Evolutionary conservation across 2,797 vertebrate genomes (phyloP).

Genomic region (Eurystomus glaucurus): DNA sequence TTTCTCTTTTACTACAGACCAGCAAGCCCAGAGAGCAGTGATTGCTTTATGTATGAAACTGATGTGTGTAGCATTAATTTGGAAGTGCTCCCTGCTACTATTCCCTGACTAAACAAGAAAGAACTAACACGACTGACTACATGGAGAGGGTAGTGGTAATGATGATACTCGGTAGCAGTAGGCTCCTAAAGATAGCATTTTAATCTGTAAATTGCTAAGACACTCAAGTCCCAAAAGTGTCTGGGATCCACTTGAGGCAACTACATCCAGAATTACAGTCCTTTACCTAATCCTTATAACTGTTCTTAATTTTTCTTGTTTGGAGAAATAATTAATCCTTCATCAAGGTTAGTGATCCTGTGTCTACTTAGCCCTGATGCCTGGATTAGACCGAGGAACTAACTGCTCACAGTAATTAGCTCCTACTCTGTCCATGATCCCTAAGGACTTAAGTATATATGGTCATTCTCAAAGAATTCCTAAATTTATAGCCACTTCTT

Average conservation of each 20-base stretch:
- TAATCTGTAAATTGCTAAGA: conserved; percentile 33
- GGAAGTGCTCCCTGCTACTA: not conserved
- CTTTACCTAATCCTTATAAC: not conserved
- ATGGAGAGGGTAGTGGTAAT: not conserved
- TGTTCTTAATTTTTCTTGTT: not conserved
- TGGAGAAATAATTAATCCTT: not conserved
- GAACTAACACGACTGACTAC: not conserved
- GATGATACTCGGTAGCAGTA: not conserved
- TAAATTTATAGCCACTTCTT: not conserved
- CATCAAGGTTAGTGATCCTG: not conserved
- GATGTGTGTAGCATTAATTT: not conserved
- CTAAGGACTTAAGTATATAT: not conserved
- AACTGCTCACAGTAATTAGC: not conserved
- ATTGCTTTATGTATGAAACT: not conserved
- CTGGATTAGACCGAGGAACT: not conserved
- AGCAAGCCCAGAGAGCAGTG: not conserved
- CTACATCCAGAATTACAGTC: not conserved
- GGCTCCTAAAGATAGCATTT: conserved; percentile 23
- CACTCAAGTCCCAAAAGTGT: not conserved
- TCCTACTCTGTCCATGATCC: not conserved
- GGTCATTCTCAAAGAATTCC: not conserved
- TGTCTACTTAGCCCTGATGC: not conserved
- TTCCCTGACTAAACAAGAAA: not conserved
- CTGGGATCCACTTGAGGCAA: not conserved
- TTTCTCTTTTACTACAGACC: not conserved